Evolutionary conservation across 2,797 vertebrate species (phyloP).

Genomic region (Aratinga solstitialis): DNA sequence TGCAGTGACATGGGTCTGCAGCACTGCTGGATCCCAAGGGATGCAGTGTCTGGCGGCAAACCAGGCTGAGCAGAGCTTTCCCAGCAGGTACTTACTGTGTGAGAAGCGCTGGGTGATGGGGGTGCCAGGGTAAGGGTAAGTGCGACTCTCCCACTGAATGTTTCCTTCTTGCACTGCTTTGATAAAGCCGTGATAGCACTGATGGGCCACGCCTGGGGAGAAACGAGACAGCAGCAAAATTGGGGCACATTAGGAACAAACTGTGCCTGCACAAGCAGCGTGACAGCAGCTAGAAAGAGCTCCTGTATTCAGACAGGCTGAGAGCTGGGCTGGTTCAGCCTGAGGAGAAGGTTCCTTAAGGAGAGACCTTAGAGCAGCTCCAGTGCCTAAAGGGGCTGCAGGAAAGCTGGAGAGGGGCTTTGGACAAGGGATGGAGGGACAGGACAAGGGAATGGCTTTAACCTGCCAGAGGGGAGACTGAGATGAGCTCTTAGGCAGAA

Average conservation of each 20-base stretch:
- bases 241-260: neutral
- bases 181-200: conserved; percentile 98
- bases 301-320: neutral
- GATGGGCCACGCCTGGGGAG: conserved; percentile 91
- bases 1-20: rapidly evolving
- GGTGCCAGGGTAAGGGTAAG: conserved; percentile 98
- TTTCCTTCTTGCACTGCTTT: conserved; percentile 96
- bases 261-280: neutral
- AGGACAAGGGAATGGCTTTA: no score
- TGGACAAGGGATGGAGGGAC: no score
- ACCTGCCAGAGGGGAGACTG: no score
- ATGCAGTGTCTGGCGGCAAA: neutral
- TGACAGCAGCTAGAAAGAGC: neutral
- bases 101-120: conserved; percentile 98
- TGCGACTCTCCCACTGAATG: conserved; percentile 99
- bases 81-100: conserved; percentile 85
- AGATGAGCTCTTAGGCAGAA: no score
- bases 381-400: no score
- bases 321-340: no score
- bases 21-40: neutral
- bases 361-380: no score
- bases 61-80: neutral
- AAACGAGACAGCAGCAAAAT: neutral
- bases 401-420: no score
- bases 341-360: no score